Evolutionary conservation across 2,888 invertebrate species (phyloP).

Genomic region (Acrocyrtus sp.): DNA sequence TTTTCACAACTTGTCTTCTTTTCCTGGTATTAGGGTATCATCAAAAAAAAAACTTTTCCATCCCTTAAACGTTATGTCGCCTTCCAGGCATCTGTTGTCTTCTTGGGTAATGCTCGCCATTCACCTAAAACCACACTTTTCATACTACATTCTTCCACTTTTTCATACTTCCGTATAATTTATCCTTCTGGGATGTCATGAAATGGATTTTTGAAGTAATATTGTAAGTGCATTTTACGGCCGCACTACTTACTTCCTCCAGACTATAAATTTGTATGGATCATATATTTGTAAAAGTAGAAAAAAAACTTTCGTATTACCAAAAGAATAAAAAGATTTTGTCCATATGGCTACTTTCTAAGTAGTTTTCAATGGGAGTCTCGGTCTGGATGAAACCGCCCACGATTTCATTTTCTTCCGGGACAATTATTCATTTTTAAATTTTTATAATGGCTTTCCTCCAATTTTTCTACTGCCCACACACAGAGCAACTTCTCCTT

Average conservation of each 20-base stretch:
- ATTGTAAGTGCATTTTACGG: constrained; percentile 31
- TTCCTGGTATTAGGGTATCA: constrained; percentile 32
- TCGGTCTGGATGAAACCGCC: neutral
- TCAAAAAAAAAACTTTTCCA: too few relatives aligned
- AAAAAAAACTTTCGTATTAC: neutral
- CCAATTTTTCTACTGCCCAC: neutral
- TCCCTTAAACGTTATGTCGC: constrained; percentile 24
- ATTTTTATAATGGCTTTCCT: constrained; percentile 29
- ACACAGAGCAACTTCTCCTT: neutral
- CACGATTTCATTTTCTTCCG: neutral
- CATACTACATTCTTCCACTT: neutral
- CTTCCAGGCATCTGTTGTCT: constrained; percentile 42
- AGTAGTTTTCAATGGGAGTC: neutral
- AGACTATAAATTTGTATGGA: constrained; percentile 41
- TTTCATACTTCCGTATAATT: constrained; percentile 16
- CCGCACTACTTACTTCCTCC: neutral
- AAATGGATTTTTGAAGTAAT: constrained; percentile 1
- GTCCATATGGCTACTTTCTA: neutral
- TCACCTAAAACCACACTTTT: neutral
- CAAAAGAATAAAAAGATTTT: constrained; percentile 4
- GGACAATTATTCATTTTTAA: constrained; percentile 43
- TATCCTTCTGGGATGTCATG: constrained; percentile 1
- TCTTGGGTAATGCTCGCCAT: neutral
- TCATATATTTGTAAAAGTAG: constrained; percentile 2
- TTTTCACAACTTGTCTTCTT: neutral